Conservation (phyloP, 2,113 vertebrate species). For the Hippocampus guttulatus region DNA sequence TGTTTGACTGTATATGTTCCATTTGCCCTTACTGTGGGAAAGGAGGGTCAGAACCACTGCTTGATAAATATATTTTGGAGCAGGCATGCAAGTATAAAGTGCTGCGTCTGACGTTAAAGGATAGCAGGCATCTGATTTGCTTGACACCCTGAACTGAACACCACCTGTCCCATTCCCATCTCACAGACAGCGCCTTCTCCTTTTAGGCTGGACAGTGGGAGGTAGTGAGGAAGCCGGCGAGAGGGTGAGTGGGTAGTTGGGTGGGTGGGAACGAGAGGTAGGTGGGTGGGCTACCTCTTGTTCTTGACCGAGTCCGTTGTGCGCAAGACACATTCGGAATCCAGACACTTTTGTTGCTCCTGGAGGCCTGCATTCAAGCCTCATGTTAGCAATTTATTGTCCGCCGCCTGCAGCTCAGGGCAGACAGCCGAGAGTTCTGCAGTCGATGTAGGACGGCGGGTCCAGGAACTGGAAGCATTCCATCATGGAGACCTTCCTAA, state of each 20-base stretch:
- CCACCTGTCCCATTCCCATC: slow-evolving; percentile 82
- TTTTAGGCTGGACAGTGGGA: slow-evolving; percentile 74
- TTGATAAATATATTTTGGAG: slow-evolving; percentile 26
- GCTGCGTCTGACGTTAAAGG: slow-evolving; percentile 62
- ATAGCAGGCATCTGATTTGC: slow-evolving; percentile 59
- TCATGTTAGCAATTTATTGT: slow-evolving; percentile 34
- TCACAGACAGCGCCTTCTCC: slow-evolving; percentile 73
- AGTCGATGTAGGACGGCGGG: slow-evolving; percentile 3
- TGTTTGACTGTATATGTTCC: background rate
- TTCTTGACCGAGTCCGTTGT: slow-evolving; percentile 16
- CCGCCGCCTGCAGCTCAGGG: slow-evolving; percentile 17
- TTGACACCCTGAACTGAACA: slow-evolving; percentile 58
- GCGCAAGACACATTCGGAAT: slow-evolving; percentile 24
- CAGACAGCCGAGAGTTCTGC: slow-evolving; percentile 26
- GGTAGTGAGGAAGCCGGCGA: slow-evolving; percentile 31
- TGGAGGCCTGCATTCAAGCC: slow-evolving; percentile 14
- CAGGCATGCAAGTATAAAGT: slow-evolving; percentile 44
- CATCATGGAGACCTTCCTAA: slow-evolving; percentile 77
- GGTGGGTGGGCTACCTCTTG: slow-evolving; percentile 20
- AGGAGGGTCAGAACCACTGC: background rate
- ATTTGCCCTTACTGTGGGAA: background rate
- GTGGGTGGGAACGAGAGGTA: slow-evolving; percentile 12
- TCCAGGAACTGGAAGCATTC: slow-evolving; percentile 23
- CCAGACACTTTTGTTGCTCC: slow-evolving; percentile 21
- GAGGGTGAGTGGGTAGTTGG: slow-evolving; percentile 50